phyloP scores from a whole-genome alignment of 2,113 vertebrate species.

The Rhinoptilus africanus region DNA sequence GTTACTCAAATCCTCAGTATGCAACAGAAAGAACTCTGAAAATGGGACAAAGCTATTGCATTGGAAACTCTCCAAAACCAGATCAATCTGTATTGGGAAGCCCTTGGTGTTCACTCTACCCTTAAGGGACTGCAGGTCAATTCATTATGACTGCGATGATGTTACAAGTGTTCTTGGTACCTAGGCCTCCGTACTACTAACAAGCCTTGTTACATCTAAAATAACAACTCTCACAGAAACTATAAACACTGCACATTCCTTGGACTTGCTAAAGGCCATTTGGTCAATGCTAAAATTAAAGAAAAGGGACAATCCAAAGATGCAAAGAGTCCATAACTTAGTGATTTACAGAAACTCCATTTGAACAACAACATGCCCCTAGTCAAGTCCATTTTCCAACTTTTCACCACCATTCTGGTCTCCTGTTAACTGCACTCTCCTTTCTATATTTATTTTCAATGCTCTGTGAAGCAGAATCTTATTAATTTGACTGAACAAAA shows the following conservation, averaged over 20 bases:
- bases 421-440: not conserved
- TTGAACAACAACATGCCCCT: not conserved
- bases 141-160: not conserved
- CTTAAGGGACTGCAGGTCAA: not conserved
- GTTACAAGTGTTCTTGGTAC: not conserved
- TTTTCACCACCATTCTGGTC: not conserved
- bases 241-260: not conserved
- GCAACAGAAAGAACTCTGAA: not conserved
- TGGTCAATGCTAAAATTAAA: not conserved
- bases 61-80: slow-evolving; percentile 5
- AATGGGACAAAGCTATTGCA: not conserved
- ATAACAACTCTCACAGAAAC: not conserved
- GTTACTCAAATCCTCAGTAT: not conserved
- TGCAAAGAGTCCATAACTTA: not conserved
- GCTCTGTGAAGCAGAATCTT: not conserved
- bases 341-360: not conserved
- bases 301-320: not conserved
- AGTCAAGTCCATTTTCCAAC: not conserved
- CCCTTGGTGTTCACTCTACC: not conserved
- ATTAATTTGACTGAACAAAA: not conserved
- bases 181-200: not conserved
- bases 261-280: not conserved
- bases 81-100: not conserved
- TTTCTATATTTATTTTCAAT: not conserved
- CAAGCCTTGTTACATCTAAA: not conserved